These are phyloP conservation scores for Miltochrista miniata DNA, from an alignment of 2,888 invertebrate species.

Conservation along the genomic window DNA sequence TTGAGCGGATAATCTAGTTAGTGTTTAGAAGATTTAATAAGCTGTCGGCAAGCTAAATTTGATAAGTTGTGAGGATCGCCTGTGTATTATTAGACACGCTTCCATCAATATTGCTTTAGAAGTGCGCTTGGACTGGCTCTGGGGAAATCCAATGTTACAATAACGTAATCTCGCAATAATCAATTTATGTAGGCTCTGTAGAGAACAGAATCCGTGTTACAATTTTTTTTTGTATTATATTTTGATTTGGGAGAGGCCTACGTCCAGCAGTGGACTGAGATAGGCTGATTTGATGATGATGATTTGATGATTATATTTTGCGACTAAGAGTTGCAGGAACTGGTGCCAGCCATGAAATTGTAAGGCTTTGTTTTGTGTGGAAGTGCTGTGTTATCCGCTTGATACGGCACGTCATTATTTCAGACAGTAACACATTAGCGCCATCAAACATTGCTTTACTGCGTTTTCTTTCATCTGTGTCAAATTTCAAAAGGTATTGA, in stretches of 20 bases:
- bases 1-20: constrained; percentile 23
- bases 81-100: constrained; percentile 24
- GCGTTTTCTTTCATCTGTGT: too few species aligned
- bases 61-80: constrained; percentile 41
- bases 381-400: too few species aligned
- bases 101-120: constrained; percentile 30
- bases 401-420: too few species aligned
- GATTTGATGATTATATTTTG: too few species aligned
- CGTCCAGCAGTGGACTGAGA: too few species aligned
- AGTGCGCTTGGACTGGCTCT: constrained; percentile 34
- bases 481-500: too few species aligned
- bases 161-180: constrained; percentile 33
- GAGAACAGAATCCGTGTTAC: constrained; percentile 19
- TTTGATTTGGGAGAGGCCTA: constrained; percentile 8
- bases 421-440: too few species aligned
- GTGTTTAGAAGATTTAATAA: constrained; percentile 30
- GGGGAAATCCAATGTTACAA: constrained; percentile 45
- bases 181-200: constrained; percentile 11
- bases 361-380: too few species aligned
- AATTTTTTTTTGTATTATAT: constrained; percentile 17
- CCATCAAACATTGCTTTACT: too few species aligned
- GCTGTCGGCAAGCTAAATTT: constrained; percentile 43
- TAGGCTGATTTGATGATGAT: too few species aligned
- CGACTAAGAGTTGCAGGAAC: too few species aligned
- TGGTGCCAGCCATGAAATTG: neutral